Base-by-base conservation (phyloP, 2,113 vertebrate genomes). In the Syngnathus scovelli region DNA sequence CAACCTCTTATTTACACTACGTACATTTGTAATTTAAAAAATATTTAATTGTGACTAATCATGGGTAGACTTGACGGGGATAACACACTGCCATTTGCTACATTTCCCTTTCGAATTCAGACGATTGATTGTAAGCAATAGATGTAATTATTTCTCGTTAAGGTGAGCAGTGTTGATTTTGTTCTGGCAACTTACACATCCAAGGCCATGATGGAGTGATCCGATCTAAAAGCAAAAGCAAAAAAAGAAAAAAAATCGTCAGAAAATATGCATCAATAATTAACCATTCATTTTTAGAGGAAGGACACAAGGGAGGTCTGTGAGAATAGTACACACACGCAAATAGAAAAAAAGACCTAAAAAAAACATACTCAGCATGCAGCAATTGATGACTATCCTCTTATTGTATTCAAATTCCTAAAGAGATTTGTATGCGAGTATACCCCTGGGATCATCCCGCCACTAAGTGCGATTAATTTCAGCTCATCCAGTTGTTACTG, bases 201-300 rank as follows among this genome's bases (percentile, higher is more conserved):
- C 96, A 55, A 99, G 92, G 74, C 97, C 97, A 2, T 95, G 96
- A 80, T 98, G 97, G 69, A 98, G 90, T 27, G 97, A 98, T 90
- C 97, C 97, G 16, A 98, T 98, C 97, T 99, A 83, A 44, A 87
- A 48, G 71, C 61, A 6, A 72, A 12, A 80, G 18, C 78, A 13
- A 38, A 73, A 37, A 84, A 52, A 71, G 10, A 55, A n/a, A 15
- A 75, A 54, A 58, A 36, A 37, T 1, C 27, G 16, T 58, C 27
- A 36, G 6, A 58, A 16, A 5, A 58, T 7, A 54, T 54, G 51
- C 3, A n/a, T 37, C 56, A 59, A 8, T 38, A 3, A n/a, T 6
- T n/a, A 61, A 39, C 37, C 18, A 19, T 38, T 7, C 36, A 37
- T 38, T 60, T 39, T 55, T 39, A 67, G 64, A 1, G 5, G 60